Conservation (phyloP, 2,888 invertebrate species). For the Xanthostigma xanthostigma region DNA sequence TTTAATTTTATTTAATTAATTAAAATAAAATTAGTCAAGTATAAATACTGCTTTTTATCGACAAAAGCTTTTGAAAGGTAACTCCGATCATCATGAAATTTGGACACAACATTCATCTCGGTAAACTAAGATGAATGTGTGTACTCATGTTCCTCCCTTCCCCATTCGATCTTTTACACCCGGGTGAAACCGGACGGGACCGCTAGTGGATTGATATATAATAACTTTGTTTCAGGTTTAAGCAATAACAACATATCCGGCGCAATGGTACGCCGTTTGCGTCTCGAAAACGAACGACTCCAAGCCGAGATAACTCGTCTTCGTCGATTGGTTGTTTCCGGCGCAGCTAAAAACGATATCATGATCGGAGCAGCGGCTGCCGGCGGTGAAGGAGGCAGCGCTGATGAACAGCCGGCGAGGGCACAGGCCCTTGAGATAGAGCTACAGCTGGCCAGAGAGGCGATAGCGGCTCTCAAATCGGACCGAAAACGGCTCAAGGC, state of each 20-base stretch:
- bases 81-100: too few relatives aligned
- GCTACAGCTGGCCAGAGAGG: constrained; percentile 63
- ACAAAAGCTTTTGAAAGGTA: too few relatives aligned
- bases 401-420: constrained; percentile 25
- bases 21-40: too few relatives aligned
- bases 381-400: constrained; percentile 35
- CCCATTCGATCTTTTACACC: too few relatives aligned
- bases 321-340: constrained; percentile 47
- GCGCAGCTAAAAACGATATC: constrained; percentile 41
- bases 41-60: too few relatives aligned
- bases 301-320: constrained; percentile 55
- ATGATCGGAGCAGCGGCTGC: constrained; percentile 42
- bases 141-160: too few relatives aligned
- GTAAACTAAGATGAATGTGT: too few relatives aligned
- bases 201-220: too few relatives aligned
- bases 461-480: constrained; percentile 65
- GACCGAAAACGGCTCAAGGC: constrained; percentile 84
- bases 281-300: constrained; percentile 64
- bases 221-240: neutral
- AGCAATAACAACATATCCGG: constrained; percentile 19
- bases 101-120: too few relatives aligned
- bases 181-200: too few relatives aligned
- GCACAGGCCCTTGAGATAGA: constrained; percentile 41
- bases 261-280: constrained; percentile 43
- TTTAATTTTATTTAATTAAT: too few relatives aligned